phyloP scores from a whole-genome alignment of 1,140 invertebrate species.

The Meloidogyne hapla region DNA sequence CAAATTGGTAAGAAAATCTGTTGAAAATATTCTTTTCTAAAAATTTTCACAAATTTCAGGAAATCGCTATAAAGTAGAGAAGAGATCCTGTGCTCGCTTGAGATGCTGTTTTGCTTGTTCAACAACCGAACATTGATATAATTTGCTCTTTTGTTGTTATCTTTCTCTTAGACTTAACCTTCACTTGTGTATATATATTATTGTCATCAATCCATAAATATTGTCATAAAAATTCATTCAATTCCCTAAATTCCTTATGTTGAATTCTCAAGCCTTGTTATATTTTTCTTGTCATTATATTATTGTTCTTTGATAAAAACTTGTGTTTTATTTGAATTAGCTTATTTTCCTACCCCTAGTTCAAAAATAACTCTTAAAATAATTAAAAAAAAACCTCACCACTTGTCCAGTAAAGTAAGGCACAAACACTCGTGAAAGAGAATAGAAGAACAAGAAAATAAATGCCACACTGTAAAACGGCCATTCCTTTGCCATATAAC shows the following conservation, averaged over 20 bases:
- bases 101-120: background rate
- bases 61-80: too few relatives aligned
- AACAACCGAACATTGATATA: background rate
- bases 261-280: background rate
- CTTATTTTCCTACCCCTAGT: too few relatives aligned
- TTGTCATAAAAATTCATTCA: background rate
- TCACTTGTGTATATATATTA: background rate
- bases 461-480: slow-evolving; percentile 52
- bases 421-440: slow-evolving; percentile 60
- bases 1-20: background rate
- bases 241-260: background rate
- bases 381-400: slow-evolving; percentile 9
- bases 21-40: background rate
- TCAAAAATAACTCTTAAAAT: background rate
- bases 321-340: too few relatives aligned
- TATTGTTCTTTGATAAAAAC: too few relatives aligned
- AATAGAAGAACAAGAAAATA: slow-evolving; percentile 58
- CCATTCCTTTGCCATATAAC: slow-evolving; percentile 54
- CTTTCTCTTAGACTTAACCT: background rate
- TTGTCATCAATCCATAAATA: background rate
- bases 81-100: background rate
- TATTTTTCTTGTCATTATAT: background rate
- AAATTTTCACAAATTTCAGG: background rate
- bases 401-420: slow-evolving; percentile 63
- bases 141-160: background rate